Evolutionary conservation across 2,797 vertebrate genomes (phyloP).

Genomic region (Pseudochirops corinnae): DNA sequence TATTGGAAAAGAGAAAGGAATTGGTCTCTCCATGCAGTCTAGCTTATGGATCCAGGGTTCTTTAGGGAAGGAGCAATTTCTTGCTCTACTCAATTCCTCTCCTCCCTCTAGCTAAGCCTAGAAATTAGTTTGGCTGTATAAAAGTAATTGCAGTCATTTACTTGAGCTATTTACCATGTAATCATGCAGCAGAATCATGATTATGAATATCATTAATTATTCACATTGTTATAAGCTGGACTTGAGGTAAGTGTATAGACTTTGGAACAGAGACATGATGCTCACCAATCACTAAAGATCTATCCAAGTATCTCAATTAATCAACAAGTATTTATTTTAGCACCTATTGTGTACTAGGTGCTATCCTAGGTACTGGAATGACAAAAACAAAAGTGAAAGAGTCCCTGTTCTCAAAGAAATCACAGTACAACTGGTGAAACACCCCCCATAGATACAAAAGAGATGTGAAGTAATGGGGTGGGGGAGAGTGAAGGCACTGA

Average conservation of each 20-base stretch:
- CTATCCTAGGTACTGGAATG: not conserved
- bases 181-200: not conserved
- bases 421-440: not conserved
- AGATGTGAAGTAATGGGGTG: too few species aligned
- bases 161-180: not conserved
- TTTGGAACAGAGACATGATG: not conserved
- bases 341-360: not conserved
- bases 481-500: too few species aligned
- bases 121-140: not conserved
- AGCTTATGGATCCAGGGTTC: not conserved
- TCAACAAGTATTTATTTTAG: not conserved
- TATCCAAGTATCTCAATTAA: not conserved
- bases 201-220: not conserved
- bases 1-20: not conserved
- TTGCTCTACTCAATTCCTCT: not conserved
- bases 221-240: not conserved
- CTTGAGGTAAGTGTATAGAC: not conserved
- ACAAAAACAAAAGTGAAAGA: not conserved
- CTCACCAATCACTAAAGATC: not conserved
- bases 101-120: not conserved
- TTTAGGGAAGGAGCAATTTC: not conserved
- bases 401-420: not conserved
- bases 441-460: not conserved
- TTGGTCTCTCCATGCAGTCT: not conserved
- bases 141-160: constrained; percentile 2